These are phyloP conservation scores for Gymnobelideus leadbeateri DNA, from an alignment of 2,113 vertebrate genomes.

Conservation along the genomic window DNA sequence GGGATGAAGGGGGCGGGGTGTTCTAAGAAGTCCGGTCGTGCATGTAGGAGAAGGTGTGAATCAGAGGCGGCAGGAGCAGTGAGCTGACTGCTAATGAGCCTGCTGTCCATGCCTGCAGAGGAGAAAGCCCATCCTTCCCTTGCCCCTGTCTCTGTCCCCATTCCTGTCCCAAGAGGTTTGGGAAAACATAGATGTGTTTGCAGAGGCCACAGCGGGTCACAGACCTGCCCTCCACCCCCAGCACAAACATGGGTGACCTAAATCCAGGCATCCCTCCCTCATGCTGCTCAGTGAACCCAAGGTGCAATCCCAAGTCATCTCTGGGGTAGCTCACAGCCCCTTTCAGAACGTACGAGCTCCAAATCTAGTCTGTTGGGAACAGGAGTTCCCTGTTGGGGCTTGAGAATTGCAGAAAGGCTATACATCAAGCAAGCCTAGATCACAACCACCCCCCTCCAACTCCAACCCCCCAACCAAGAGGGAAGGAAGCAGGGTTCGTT, in stretches of 20 bases:
- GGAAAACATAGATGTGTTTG: background rate
- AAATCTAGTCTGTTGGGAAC: background rate
- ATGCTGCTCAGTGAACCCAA: background rate
- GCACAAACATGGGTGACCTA: background rate
- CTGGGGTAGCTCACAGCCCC: background rate
- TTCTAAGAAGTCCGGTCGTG: background rate
- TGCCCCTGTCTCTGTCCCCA: background rate
- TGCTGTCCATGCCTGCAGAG: background rate
- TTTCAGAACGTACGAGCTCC: background rate
- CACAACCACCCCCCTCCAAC: too few species aligned
- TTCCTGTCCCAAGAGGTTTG: background rate
- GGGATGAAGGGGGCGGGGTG: background rate
- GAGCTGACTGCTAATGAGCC: background rate
- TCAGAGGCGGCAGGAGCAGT: background rate
- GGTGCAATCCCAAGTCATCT: background rate
- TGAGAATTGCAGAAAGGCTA: background rate
- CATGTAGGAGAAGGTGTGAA: background rate
- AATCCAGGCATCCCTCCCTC: background rate
- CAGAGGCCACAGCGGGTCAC: background rate
- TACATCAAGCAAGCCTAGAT: background rate
- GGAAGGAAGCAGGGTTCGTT: background rate
- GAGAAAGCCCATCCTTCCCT: background rate
- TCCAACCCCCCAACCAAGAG: too few species aligned
- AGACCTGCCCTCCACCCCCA: background rate
- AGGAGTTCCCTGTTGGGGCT: background rate